Conservation (phyloP, 2,797 vertebrate species). For the Enteromius trimaculatus region DNA sequence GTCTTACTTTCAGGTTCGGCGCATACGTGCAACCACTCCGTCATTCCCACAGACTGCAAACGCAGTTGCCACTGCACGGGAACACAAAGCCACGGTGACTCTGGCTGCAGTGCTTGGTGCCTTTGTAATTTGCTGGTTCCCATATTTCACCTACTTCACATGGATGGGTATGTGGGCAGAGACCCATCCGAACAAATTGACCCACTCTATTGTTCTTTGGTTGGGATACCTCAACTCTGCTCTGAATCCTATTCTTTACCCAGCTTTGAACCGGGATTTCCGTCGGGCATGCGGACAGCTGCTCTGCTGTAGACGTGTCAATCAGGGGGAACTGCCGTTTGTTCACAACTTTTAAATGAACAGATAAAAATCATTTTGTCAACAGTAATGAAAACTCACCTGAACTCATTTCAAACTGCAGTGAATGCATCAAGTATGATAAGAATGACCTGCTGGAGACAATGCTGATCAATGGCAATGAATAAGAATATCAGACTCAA, state of each 20-base stretch:
- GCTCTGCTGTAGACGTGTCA: slow-evolving; percentile 66
- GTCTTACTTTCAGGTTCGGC: slow-evolving; percentile 74
- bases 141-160: slow-evolving; percentile 89
- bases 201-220: slow-evolving; percentile 82
- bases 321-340: slow-evolving; percentile 40
- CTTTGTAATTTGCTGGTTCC: slow-evolving; percentile 93
- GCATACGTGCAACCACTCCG: slow-evolving; percentile 83
- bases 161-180: slow-evolving; percentile 81
- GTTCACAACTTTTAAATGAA: slow-evolving; percentile 44
- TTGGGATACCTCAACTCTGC: slow-evolving; percentile 90
- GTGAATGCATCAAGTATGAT: neutral
- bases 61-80: slow-evolving; percentile 77
- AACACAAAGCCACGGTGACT: slow-evolving; percentile 93
- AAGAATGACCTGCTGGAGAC: neutral
- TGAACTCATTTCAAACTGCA: neutral
- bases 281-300: slow-evolving; percentile 80
- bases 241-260: slow-evolving; percentile 92
- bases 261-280: slow-evolving; percentile 88
- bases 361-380: slow-evolving; percentile 41
- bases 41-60: slow-evolving; percentile 70
- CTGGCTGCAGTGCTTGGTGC: slow-evolving; percentile 89
- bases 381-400: neutral
- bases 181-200: slow-evolving; percentile 59
- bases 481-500: neutral
- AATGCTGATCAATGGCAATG: neutral